Conservation (phyloP, 2,113 vertebrate genomes). For the Oenanthe melanoleuca region DNA sequence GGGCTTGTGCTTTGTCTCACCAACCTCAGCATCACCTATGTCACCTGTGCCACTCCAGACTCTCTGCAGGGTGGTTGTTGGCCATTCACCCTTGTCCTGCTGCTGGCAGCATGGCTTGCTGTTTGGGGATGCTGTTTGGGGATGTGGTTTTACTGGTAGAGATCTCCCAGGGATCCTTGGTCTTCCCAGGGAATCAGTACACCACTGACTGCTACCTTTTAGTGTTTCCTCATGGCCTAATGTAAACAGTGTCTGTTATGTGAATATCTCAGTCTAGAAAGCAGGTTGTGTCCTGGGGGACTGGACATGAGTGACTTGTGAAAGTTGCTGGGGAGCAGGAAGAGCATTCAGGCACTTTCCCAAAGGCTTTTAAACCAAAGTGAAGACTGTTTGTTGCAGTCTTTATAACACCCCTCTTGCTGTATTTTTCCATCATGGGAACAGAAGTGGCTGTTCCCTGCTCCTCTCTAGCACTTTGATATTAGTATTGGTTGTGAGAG, state of each 20-base stretch:
- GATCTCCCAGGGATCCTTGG: background rate
- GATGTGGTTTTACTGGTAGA: background rate
- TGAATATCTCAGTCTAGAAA: background rate
- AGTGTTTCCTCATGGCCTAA: background rate
- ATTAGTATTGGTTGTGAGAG: background rate
- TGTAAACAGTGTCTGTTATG: background rate
- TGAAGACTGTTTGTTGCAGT: background rate
- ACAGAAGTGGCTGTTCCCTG: background rate
- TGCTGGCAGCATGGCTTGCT: background rate
- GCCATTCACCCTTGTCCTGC: fast-evolving
- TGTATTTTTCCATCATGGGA: background rate
- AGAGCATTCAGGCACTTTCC: background rate
- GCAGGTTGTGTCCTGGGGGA: background rate
- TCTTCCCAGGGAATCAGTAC: background rate
- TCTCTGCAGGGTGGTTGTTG: background rate
- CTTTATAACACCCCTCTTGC: background rate
- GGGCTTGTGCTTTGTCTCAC: background rate
- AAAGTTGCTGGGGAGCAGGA: background rate
- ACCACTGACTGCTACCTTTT: background rate
- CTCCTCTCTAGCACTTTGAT: background rate
- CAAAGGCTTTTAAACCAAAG: background rate
- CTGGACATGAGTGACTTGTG: background rate
- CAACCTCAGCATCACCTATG: background rate
- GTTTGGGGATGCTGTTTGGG: background rate
- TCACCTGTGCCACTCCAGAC: background rate